These are phyloP conservation scores for Coremacera marginata DNA, from an alignment of 2,888 invertebrate species.

Conservation along the genomic window DNA sequence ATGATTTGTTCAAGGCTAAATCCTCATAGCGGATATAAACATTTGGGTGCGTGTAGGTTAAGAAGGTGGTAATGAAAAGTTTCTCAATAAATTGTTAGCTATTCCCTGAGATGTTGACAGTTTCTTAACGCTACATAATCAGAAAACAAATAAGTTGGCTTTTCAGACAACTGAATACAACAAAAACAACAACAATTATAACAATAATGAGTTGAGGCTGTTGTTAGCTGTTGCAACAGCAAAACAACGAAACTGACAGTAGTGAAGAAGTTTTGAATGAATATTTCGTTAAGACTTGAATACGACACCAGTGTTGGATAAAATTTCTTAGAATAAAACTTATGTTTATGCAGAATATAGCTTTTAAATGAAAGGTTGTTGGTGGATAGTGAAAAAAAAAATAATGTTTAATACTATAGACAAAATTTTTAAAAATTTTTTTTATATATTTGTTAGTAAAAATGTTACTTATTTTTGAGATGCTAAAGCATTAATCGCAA, in stretches of 20 bases:
- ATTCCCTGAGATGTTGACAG: slow-evolving; percentile 63
- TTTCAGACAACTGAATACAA: slow-evolving; percentile 28
- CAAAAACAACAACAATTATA: slow-evolving; percentile 31
- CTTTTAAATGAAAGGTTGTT: too few relatives aligned
- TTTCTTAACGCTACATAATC: slow-evolving; percentile 69
- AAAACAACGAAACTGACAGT: not conserved
- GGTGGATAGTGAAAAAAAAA: too few relatives aligned
- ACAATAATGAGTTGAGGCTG: slow-evolving; percentile 18
- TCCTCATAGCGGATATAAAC: not conserved
- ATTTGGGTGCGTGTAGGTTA: slow-evolving; percentile 24
- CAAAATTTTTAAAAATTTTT: too few relatives aligned
- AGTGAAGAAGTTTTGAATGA: not conserved
- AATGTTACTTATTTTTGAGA: too few relatives aligned
- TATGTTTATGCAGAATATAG: too few relatives aligned
- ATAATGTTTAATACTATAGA: too few relatives aligned
- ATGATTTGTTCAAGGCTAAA: not conserved
- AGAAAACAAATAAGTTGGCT: slow-evolving; percentile 66
- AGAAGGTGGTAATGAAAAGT: slow-evolving; percentile 51
- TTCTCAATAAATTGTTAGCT: slow-evolving; percentile 63
- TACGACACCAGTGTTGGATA: slow-evolving; percentile 3
- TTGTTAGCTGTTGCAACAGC: not conserved
- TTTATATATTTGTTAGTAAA: too few relatives aligned
- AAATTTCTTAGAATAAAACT: not conserved
- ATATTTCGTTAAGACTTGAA: not conserved
- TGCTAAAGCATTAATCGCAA: too few relatives aligned